Base-by-base conservation (phyloP, 2,113 vertebrate species). In the Halichoeres trimaculatus region DNA sequence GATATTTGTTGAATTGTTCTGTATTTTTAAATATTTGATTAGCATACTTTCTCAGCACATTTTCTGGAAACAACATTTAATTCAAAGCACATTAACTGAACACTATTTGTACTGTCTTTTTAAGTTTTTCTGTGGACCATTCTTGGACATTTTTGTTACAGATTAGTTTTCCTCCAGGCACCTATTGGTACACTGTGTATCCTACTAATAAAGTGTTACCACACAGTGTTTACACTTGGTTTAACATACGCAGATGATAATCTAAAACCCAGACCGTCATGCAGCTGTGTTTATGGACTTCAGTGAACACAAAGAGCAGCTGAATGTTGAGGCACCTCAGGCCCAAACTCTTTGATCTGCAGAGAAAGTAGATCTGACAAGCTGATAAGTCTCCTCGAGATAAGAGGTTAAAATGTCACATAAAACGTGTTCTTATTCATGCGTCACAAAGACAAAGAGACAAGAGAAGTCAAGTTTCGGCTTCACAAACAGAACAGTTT, bases 271-370 rank as follows among this genome's bases (percentile, higher is more conserved):
- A 45, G 16, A 78, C 66, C 41, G 64, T 50, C 26, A 23, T 54
- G 36, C 36, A 22, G 55, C 24, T 74, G 34, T 9, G 43, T 67
- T 55, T 24, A 20, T 47, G 58, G 10, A 52, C 41, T 64, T 55
- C 14, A 34, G 72, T 35, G 69, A 87, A 55, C 65, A 77, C 36
- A 59, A 74, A 67, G 64, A 40, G 30, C 71, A 76, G 61, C 43
- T 68, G 64, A 36, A 56, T 53, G 53, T n/a, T 55, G 23, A 53
- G 43, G 60, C 47, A 56, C 64, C 51, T 70, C 52, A 9, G 55
- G 61, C 56, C n/a, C 30, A 43, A 50, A n/a, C 61, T 51, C 76
- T 85, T 76, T 88, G 60, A 88, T 76, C 68, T 13, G 19, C 19
- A 58, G 48, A 24, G n/a, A 24, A 55, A 60, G 51, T 40, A 79